Conservation (phyloP, 1,140 invertebrate genomes). For the Camponotus vicinus region DNA sequence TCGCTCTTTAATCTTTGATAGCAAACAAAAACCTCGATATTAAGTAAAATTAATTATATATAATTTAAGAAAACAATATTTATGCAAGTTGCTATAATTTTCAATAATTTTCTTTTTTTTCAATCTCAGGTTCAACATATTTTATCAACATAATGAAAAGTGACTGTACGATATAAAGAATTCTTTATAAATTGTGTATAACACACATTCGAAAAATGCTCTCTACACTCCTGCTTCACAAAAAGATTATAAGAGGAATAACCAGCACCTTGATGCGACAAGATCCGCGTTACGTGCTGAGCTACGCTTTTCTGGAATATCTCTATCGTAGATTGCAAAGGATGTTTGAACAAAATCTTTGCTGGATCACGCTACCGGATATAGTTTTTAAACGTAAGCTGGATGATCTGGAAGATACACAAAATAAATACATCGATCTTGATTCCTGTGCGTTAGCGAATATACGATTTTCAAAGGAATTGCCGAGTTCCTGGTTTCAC, state of each 20-base stretch:
- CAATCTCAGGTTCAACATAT: neutral
- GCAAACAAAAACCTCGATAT: neutral
- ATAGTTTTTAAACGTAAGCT: constrained; percentile 67
- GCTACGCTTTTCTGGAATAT: constrained; percentile 72
- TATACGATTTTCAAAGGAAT: constrained; percentile 29
- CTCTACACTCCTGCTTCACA: constrained; percentile 30
- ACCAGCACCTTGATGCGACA: constrained; percentile 60
- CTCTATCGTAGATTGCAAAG: constrained; percentile 69
- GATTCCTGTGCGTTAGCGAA: constrained; percentile 76
- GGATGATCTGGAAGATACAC: constrained; percentile 50
- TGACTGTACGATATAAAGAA: neutral
- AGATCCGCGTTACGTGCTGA: constrained; percentile 60
- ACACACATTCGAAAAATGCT: neutral
- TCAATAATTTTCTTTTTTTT: constrained; percentile 13
- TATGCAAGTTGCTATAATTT: neutral
- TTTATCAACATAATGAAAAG: neutral
- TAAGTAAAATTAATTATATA: neutral
- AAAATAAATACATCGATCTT: constrained; percentile 73
- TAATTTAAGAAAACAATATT: neutral
- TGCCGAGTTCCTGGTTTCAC: constrained; percentile 74
- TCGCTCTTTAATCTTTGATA: neutral
- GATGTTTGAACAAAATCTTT: constrained; percentile 65
- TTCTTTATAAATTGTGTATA: neutral
- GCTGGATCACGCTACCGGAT: constrained; percentile 70
- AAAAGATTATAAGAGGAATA: constrained; percentile 55